Base-by-base conservation (phyloP, 2,888 invertebrate genomes). In the Pocota personata region DNA sequence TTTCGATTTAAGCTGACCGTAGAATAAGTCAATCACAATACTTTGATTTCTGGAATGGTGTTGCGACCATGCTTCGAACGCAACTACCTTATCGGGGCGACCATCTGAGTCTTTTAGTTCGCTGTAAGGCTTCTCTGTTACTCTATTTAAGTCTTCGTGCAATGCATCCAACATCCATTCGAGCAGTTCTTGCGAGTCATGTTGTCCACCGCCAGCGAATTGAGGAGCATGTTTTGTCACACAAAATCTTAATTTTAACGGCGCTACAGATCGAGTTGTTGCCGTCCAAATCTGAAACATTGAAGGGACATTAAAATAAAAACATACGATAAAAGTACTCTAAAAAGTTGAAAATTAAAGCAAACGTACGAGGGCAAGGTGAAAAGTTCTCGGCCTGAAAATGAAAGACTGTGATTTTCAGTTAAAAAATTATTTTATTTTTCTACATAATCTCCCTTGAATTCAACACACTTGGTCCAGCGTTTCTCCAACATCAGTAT, bases 101-200 rank as follows among this genome's bases (percentile, higher is more conserved):
- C 96, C 96, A 91, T 95, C 95, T 58, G 95, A 96, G 91, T 97
- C 96, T 89, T 95, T 95, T 40, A 96, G 91, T 90, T 96, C 95
- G 3, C 95, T 93, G 90, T 96, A 96, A 0, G 96, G 95, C 89
- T 95, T 95, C 64, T 93, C 92, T 88, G 94, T 94, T 0, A 97
- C 97, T 10, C 97, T 93, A 93, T 98, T 98, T 87, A 98, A 94
- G 92, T 98, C 98, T 93, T 98, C 98, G 93, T 98, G 98, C 88
- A 98, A 94, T 62, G 97, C 96, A 93, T 98, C 98, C 89, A 98
- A 93, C 88, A 98, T 93, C 95, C 98, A 98, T 66, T 97, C 97
- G 35, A 98, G 94, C 88, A 98, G 94, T 93, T 98, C 98, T 89
- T 97, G 98, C 67, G 97, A 97, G 94, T 98, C 98, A 93, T 98